Conservation (phyloP, 1,140 invertebrate genomes). For the Drosophila busckii region DNA sequence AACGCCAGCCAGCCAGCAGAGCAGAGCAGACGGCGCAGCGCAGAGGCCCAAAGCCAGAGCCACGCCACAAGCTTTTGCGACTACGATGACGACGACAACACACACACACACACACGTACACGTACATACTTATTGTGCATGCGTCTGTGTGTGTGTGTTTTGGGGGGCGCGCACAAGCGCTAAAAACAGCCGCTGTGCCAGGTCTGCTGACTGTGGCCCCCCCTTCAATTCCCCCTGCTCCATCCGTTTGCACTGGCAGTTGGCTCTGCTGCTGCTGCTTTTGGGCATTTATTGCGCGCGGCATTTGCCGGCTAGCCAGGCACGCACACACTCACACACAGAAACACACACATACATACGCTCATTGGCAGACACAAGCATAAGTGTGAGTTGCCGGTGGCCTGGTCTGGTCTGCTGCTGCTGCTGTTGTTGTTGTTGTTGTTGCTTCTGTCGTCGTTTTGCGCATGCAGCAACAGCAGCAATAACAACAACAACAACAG, state of each 20-base stretch:
- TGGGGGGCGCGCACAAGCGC: slow-evolving; percentile 63
- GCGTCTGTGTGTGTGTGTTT: slow-evolving; percentile 28
- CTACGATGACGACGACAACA: slow-evolving; percentile 52
- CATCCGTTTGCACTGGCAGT: slow-evolving; percentile 36
- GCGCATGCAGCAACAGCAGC: slow-evolving; percentile 20
- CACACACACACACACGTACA: slow-evolving; percentile 34
- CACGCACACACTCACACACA: slow-evolving; percentile 40
- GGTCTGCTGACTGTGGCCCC: slow-evolving; percentile 12
- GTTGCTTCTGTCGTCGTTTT: slow-evolving; percentile 10
- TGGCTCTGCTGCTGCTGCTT: slow-evolving; percentile 56
- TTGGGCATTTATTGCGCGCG: slow-evolving; percentile 73
- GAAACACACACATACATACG: slow-evolving; percentile 28
- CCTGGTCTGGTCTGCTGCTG: slow-evolving; percentile 24
- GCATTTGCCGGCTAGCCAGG: slow-evolving; percentile 67
- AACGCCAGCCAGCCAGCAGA: slow-evolving; percentile 63
- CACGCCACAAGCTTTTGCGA: slow-evolving; percentile 74
- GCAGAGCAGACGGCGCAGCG: slow-evolving; percentile 7
- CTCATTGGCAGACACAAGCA: slow-evolving; percentile 48
- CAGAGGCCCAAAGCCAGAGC: slow-evolving; percentile 51
- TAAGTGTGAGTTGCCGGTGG: slow-evolving; percentile 57
- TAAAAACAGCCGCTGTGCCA: slow-evolving; percentile 66
- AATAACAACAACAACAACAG: slow-evolving; percentile 19
- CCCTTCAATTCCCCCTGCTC: too few species aligned
- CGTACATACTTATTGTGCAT: slow-evolving; percentile 14
- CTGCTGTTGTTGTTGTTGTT: slow-evolving; percentile 9